These are phyloP conservation scores for Pterocles burchelli DNA, from an alignment of 2,113 vertebrate species.

Conservation along the genomic window DNA sequence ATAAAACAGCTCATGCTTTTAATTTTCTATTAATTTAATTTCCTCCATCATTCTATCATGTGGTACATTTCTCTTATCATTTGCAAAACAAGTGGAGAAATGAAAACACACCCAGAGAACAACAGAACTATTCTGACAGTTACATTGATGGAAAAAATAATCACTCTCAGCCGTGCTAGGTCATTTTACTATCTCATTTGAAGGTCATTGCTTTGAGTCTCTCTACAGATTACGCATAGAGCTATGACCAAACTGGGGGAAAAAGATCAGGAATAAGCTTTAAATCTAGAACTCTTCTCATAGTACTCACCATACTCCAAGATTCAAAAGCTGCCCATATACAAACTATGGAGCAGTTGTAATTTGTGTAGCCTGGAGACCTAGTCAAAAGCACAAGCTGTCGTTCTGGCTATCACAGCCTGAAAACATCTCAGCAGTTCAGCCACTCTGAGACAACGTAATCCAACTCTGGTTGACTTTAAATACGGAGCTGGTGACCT, in stretches of 20 bases:
- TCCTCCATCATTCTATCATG: background rate
- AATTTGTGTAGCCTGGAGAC: background rate
- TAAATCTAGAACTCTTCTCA: background rate
- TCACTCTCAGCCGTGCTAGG: background rate
- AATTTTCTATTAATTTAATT: background rate
- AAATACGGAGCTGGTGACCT: background rate
- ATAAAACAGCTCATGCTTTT: background rate
- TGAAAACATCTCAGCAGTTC: background rate
- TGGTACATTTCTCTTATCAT: background rate
- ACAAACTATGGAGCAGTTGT: background rate
- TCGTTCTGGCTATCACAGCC: fast-evolving
- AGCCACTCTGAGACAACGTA: background rate
- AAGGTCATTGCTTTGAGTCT: background rate
- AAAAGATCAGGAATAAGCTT: background rate
- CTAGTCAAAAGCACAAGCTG: background rate
- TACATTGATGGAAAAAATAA: background rate
- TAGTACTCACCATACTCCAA: background rate
- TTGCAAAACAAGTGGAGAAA: background rate
- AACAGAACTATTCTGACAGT: background rate
- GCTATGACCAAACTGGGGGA: background rate
- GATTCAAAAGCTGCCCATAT: background rate
- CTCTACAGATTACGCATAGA: background rate
- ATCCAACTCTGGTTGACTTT: background rate
- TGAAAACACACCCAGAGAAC: background rate
- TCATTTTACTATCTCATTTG: background rate